Base-by-base conservation (phyloP, 2,113 vertebrate species). In the Trogon surrucura region DNA sequence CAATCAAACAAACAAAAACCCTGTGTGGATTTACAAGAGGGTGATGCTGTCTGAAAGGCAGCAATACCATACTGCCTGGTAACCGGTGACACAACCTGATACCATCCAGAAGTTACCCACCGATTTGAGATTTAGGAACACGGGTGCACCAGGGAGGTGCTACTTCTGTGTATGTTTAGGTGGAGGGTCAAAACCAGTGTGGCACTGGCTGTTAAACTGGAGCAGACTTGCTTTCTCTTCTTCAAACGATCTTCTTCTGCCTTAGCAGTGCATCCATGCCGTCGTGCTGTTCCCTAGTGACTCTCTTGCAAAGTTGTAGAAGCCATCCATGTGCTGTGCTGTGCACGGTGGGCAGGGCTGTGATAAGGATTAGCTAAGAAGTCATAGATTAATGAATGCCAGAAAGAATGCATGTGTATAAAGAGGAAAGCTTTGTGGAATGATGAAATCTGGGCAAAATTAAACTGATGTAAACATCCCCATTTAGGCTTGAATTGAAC, bases 371-470 rank as follows among this genome's bases (percentile, higher is more conserved):
- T 75, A 72, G 18, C 77, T 36, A 23, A 56, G 21, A 83, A 50
- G 45, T 65, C 36, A 27, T 3, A 47, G 70, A 38, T 60, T 11
- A 62, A 57, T 60, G 65, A 70, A 30, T 61, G 81, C 62, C 17
- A 56, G 48, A 54, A 67, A 32, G 54, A 53, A 21, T 1, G 0
- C 9, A 10, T 8, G 0, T 38, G 60, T 73, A 20, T 25, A 8
- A 65, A 53, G 91, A 61, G 15, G 30, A 45, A 89, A 84, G 29
- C 85, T 87, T 84, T 84, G 50, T 89, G 72, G 60, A 80, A 73
- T 20, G n/a, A 36, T 69, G 45, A 81, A 85, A 38, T 88, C 16
- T 61, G 81, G 80, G 13, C 65, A 88, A 82, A 88, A 70, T 70
- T 61, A 62, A 54, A 85, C 87, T 38, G 74, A 19, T 61, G 51